Conservation (phyloP, 1,140 invertebrate genomes). For the Forficula auricularia region DNA sequence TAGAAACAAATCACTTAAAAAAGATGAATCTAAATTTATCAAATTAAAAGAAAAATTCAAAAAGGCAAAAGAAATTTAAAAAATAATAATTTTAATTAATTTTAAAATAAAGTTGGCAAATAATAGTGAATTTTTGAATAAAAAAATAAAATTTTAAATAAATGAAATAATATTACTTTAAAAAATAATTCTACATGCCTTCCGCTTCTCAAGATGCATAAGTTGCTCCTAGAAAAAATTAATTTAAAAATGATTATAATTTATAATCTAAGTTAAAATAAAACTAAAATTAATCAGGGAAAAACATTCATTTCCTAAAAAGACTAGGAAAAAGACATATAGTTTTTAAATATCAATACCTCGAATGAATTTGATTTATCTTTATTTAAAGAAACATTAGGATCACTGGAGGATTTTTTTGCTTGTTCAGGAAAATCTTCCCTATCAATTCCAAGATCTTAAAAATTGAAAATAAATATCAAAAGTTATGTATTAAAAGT, state of each 20-base stretch:
- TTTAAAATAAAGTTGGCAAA: no score
- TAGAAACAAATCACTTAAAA: background rate
- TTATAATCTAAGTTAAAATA: background rate
- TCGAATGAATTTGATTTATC: background rate
- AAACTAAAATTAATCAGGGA: background rate
- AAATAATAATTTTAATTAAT: background rate
- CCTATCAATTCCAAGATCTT: no score
- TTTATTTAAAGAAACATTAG: background rate
- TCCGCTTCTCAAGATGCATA: conserved; percentile 36
- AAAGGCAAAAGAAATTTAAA: background rate
- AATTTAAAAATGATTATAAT: conserved; percentile 15
- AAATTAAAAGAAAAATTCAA: background rate
- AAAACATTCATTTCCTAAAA: background rate
- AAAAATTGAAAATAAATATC: no score
- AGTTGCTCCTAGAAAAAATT: conserved; percentile 38
- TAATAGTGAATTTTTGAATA: background rate
- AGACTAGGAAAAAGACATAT: background rate
- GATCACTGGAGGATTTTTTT: no score
- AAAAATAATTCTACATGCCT: conserved; percentile 35
- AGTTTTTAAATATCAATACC: background rate
- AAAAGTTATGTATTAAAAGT: no score
- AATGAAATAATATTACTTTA: background rate
- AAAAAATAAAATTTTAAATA: background rate
- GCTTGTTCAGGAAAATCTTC: no score
- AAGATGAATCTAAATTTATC: background rate